These are phyloP conservation scores for Parotocinclus haroldoi DNA, from an alignment of 2,797 vertebrate species.

Conservation along the genomic window DNA sequence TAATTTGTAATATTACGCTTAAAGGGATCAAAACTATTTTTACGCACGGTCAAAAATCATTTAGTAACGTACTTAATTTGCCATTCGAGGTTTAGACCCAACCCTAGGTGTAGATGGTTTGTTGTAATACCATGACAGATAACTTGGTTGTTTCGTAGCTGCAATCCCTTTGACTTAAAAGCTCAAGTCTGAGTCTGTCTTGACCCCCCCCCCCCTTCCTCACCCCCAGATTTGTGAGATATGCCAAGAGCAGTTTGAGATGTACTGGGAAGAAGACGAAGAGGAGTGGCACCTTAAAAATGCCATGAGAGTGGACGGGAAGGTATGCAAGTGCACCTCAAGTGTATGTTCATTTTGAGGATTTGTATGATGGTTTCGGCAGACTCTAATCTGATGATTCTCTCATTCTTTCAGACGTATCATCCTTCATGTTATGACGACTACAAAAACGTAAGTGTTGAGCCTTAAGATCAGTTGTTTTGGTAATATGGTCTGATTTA, in stretches of 20 bases:
- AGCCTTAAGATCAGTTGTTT: conserved; percentile 1
- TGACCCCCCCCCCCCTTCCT: too few species aligned
- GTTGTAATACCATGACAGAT: too few species aligned
- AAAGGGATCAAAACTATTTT: too few species aligned
- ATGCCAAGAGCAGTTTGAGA: conserved; percentile 96
- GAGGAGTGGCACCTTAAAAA: conserved; percentile 98
- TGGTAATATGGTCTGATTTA: too few species aligned
- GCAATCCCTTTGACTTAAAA: too few species aligned
- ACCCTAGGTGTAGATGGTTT: too few species aligned
- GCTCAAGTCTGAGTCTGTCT: too few species aligned
- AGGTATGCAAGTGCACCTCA: conserved; percentile 67
- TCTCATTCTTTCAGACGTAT: conserved; percentile 79
- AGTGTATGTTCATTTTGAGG: not conserved
- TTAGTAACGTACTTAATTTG: too few species aligned
- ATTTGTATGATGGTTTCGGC: not conserved
- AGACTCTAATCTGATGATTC: not conserved
- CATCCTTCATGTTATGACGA: conserved; percentile 97
- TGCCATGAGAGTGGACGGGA: conserved; percentile 89
- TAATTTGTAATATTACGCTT: too few species aligned
- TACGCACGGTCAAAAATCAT: too few species aligned
- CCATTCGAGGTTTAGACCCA: too few species aligned
- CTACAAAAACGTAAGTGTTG: conserved; percentile 89
- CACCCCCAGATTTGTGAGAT: conserved; percentile 89
- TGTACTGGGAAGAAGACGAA: conserved; percentile 98
- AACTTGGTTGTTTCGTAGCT: too few species aligned